Evolutionary conservation across 2,888 invertebrate genomes (phyloP), one percentile per base, ranked within the genome.

Genomic region (Spisula solida): DNA sequence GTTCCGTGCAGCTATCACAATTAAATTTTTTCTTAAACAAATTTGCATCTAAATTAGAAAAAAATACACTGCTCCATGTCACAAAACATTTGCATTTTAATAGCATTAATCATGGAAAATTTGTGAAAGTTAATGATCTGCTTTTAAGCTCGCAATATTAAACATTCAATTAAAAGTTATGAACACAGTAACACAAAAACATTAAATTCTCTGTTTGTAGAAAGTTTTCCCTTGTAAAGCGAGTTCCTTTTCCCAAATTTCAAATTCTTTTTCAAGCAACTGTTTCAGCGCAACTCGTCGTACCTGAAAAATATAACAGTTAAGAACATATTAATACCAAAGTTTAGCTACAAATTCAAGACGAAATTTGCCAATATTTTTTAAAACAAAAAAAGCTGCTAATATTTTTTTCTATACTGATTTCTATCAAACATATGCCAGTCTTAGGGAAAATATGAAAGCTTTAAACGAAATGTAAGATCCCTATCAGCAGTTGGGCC

Each of bases 221-320:
- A 94, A 95, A 31, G 95, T 93, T 88, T 95, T 95, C 34, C 95
- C 95, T 81, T 91, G 89, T 81, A 94, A 86, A 80, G 92, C 90
- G 16, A 95, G 92, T 89, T 95, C 95, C 70, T 93, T 88, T 86
- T 93, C 93, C 92, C 94, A 95, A 81, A 92, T 90, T 56, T 92
- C 90, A 41, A 87, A 90, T 41, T 95, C 95, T 60, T 90, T 91
- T 83, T 94, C 93, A 31, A 94, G 81, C 82, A 92, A 88, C 78
- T 93, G 89, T 81, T 94, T 92, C 81, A 95, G 82, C 0, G 95
- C 94, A 56, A 91, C 92, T 56, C 93, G 87, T 81, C 95, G 90
- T 5, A 95, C 93, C 95, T 95, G 90, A 25, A 90, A 41, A 41
- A 41, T 41, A 41, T 41, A 41, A 41, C 41, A 41, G 41, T 5